A percentile compares a stretch with the other conserved stretches of the same genome.
phyloP scores from a whole-genome alignment of 2,797 vertebrate species.

The Alfaro cultratus region DNA sequence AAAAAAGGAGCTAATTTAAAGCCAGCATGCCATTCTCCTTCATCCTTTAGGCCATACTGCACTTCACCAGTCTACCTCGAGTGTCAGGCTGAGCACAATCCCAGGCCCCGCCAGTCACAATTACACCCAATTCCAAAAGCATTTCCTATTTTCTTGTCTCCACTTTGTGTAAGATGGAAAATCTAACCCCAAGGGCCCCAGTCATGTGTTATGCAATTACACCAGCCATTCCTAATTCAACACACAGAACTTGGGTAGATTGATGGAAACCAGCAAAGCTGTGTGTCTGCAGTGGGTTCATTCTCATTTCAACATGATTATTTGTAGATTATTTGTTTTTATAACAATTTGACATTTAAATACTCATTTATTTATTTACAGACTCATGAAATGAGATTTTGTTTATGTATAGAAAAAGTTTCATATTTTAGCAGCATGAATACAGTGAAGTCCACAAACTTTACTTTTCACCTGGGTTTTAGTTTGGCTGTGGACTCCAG shows the following conservation, averaged over 20 bases:
- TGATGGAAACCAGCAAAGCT: conserved; percentile 53
- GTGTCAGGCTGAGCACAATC: conserved; percentile 65
- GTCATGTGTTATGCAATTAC: conserved; percentile 75
- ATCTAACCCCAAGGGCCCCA: conserved; percentile 63
- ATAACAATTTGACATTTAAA: background rate
- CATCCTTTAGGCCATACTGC: conserved; percentile 63
- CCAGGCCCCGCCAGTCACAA: conserved; percentile 71
- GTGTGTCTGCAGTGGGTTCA: conserved; percentile 33
- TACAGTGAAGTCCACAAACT: background rate
- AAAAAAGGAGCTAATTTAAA: conserved; percentile 65
- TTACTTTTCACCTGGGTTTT: background rate
- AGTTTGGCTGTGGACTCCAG: background rate
- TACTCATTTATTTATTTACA: background rate
- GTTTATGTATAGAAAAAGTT: too few species aligned
- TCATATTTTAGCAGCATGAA: background rate
- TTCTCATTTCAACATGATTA: conserved; percentile 37
- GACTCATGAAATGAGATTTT: too few species aligned
- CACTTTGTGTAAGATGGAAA: conserved; percentile 75
- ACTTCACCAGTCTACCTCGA: conserved; percentile 62
- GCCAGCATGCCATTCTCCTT: conserved; percentile 51
- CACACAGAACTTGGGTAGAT: conserved; percentile 52
- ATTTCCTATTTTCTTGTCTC: conserved; percentile 77
- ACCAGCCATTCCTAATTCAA: conserved; percentile 72
- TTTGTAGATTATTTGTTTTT: conserved; percentile 1
- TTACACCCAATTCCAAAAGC: conserved; percentile 73